Evolutionary conservation across 2,797 vertebrate genomes (phyloP).

Genomic region (Ceryle rudis): DNA sequence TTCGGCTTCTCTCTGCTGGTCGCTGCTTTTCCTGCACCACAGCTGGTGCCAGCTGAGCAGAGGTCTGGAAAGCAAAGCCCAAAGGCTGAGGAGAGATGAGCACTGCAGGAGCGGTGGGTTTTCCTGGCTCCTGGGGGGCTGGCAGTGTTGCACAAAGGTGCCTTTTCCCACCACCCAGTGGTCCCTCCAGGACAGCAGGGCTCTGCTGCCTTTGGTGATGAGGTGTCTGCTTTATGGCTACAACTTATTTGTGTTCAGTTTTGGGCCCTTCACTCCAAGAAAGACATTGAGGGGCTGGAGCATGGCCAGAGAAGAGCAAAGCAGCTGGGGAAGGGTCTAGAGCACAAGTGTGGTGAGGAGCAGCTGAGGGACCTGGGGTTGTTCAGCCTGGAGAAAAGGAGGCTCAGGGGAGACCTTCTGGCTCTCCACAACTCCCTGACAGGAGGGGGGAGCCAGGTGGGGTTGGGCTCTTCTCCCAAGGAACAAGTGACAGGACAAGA

Average conservation of each 20-base stretch:
- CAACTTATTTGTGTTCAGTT: not conserved
- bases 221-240: not conserved
- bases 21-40: not conserved
- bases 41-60: not conserved
- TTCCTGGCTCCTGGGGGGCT: not conserved
- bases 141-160: fast-evolving
- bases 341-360: not conserved
- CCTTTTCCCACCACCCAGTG: not conserved
- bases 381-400: not conserved
- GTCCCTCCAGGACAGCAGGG: not conserved
- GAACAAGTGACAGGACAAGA: not conserved
- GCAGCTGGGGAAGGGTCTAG: not conserved
- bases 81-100: not conserved
- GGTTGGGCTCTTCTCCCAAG: not conserved
- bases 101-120: fast-evolving
- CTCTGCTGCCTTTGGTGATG: not conserved
- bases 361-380: not conserved
- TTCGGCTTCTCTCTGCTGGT: not conserved
- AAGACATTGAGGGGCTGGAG: not conserved
- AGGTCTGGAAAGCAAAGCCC: not conserved
- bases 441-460: too few relatives aligned
- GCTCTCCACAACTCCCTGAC: not conserved
- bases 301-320: not conserved
- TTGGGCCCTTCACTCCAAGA: not conserved
- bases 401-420: not conserved